phyloP scores from a whole-genome alignment of 2,797 vertebrate species.

The Rhinichthys osculus region DNA sequence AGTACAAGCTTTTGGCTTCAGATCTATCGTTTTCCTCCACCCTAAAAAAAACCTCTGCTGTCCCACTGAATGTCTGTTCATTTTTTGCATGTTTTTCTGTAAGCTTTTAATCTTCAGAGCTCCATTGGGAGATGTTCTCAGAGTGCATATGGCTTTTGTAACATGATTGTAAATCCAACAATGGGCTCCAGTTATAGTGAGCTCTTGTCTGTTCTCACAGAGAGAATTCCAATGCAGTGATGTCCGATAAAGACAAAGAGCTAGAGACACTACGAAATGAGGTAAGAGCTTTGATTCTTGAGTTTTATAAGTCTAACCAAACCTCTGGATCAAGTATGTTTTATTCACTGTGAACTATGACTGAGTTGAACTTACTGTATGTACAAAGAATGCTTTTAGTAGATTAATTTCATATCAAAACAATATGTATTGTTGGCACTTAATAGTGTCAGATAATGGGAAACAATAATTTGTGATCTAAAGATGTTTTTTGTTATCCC shows the following conservation, averaged over 20 bases:
- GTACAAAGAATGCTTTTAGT: neutral
- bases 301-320: neutral
- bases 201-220: slow-evolving; percentile 71
- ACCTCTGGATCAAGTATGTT: neutral
- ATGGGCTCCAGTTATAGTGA: neutral
- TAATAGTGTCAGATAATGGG: neutral
- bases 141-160: slow-evolving; percentile 23
- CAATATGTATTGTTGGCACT: neutral
- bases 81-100: slow-evolving; percentile 22
- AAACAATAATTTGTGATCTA: neutral
- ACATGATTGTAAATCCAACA: slow-evolving; percentile 22
- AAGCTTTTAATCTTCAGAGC: slow-evolving; percentile 39
- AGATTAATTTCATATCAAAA: neutral
- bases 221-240: slow-evolving; percentile 85
- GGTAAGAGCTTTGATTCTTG: slow-evolving; percentile 71
- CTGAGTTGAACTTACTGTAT: neutral
- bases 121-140: slow-evolving; percentile 24
- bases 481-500: slow-evolving; percentile 19
- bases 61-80: neutral
- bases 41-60: neutral
- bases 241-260: slow-evolving; percentile 89
- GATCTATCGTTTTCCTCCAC: slow-evolving; percentile 19
- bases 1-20: slow-evolving; percentile 1
- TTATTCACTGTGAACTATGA: neutral
- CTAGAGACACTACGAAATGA: slow-evolving; percentile 91